Base-by-base conservation (phyloP, 2,797 vertebrate genomes). In the Manis crassicaudata region DNA sequence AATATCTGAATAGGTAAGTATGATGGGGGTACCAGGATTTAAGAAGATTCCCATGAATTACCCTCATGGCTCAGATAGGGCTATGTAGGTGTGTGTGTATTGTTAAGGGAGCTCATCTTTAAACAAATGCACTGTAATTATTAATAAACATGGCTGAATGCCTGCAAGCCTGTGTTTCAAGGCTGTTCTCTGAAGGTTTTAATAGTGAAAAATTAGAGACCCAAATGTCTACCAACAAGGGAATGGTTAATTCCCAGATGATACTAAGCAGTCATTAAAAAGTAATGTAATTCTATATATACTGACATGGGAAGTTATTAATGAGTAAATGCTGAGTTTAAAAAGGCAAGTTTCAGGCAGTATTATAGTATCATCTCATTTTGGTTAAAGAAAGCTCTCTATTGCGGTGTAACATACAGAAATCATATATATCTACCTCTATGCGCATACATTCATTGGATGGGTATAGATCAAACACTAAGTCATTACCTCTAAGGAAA, bases 131-230 rank as follows among this genome's bases (percentile, higher is more conserved):
- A 21, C 60, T 37, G 9, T 46, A 90, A 93, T 87, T 92, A 85
- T 90, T 90, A 95, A 90, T 56, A 92, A 92, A 73, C 32, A 35
- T 9, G n/a, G 62, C 32, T 90, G 95, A 60, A 62, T 85, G 63
- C 65, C 92, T 91, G 52, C 35, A 63, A 84, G 72, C 25, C 37
- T 60, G 72, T 79, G 37, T 73, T 75, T 88, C 14, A 43, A 73
- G 23, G 75, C 32, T 95, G 2, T 65, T 85, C 46, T 92, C 52
- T 37, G 68, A 73, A 68, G 62, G 43, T 60, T 88, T 85, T 21
- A 94, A 79, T 32, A 63, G 87, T 37, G 16, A 87, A 87, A 93
- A 85, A 54, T 93, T 80, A 94, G 75, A 94, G 70, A 75, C 35
- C 23, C 3, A 21, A 89, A 76, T 72, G 43, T 84, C 92, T 93